These are phyloP conservation scores for Eupithecia centaureata DNA, from an alignment of 2,888 invertebrate genomes.

Conservation along the genomic window DNA sequence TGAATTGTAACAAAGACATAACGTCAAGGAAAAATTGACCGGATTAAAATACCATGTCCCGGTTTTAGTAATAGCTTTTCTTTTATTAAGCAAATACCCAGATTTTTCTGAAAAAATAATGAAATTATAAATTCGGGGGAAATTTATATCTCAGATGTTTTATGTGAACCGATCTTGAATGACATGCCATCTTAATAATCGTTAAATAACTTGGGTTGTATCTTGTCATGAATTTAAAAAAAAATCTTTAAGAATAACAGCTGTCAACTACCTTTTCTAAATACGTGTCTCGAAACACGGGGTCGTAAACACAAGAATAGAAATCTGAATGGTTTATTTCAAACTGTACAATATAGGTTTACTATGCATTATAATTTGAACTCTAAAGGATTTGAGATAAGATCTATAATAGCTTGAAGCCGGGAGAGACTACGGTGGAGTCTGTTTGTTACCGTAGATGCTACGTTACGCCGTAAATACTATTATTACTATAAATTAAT, in stretches of 20 bases:
- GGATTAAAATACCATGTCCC: not conserved
- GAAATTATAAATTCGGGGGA: not conserved
- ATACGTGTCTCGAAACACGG: not conserved
- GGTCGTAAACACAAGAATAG: constrained; percentile 28
- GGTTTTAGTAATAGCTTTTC: not conserved
- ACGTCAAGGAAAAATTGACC: not conserved
- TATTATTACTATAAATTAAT: no score
- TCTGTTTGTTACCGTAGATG: constrained; percentile 56
- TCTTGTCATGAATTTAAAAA: not conserved
- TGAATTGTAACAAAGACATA: constrained; percentile 12
- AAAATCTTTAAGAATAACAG: not conserved
- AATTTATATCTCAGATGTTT: not conserved
- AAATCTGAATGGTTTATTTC: constrained; percentile 47
- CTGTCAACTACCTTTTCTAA: not conserved
- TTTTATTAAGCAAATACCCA: not conserved
- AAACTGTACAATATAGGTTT: constrained; percentile 44
- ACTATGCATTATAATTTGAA: constrained; percentile 45
- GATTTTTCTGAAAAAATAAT: not conserved
- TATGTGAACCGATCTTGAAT: not conserved
- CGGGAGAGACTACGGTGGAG: constrained; percentile 47
- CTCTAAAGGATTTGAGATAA: constrained; percentile 45
- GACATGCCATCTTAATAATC: not conserved
- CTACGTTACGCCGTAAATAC: constrained; percentile 41
- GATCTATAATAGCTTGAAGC: constrained; percentile 50
- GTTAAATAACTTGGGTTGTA: not conserved